Percentiles rank a stretch among this genome's conserved stretches.
These are phyloP conservation scores for Melitaea cinxia DNA, from an alignment of 1,140 invertebrate genomes.

Conservation along the genomic window DNA sequence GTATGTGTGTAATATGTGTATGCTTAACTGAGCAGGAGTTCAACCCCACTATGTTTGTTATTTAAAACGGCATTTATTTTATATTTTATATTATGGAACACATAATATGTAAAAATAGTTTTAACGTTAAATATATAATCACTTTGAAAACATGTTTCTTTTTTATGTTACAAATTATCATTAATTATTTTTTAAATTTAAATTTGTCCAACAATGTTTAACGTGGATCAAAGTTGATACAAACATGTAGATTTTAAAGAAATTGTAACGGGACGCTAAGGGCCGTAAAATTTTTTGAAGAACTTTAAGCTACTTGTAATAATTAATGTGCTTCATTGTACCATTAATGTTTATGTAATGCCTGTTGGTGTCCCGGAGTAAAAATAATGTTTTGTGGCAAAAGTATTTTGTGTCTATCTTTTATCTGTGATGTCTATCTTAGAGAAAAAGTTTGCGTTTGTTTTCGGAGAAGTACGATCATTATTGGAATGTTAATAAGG, in stretches of 20 bases:
- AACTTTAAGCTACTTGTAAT: constrained; percentile 34
- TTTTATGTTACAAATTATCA: too few species aligned
- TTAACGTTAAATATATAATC: too few species aligned
- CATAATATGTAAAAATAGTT: too few species aligned
- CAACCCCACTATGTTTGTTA: too few species aligned
- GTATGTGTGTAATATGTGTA: too few species aligned
- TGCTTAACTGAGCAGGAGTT: too few species aligned
- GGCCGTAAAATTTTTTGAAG: constrained; percentile 20
- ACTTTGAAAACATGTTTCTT: too few species aligned
- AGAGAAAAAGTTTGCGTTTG: constrained; percentile 53
- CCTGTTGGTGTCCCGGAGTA: constrained; percentile 16
- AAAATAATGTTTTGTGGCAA: constrained; percentile 48
- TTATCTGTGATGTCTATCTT: constrained; percentile 75
- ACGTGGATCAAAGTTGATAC: too few species aligned
- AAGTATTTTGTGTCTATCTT: constrained; percentile 70
- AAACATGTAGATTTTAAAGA: neutral
- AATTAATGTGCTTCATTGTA: neutral
- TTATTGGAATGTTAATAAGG: constrained; percentile 57
- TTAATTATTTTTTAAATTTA: neutral
- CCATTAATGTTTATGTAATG: neutral
- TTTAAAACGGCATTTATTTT: too few species aligned
- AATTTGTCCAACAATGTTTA: too few species aligned
- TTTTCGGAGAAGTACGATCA: constrained; percentile 49
- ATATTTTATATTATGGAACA: too few species aligned
- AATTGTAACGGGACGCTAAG: neutral